Base-by-base conservation (phyloP, 2,888 invertebrate genomes). In the Thymelicus acteon region DNA sequence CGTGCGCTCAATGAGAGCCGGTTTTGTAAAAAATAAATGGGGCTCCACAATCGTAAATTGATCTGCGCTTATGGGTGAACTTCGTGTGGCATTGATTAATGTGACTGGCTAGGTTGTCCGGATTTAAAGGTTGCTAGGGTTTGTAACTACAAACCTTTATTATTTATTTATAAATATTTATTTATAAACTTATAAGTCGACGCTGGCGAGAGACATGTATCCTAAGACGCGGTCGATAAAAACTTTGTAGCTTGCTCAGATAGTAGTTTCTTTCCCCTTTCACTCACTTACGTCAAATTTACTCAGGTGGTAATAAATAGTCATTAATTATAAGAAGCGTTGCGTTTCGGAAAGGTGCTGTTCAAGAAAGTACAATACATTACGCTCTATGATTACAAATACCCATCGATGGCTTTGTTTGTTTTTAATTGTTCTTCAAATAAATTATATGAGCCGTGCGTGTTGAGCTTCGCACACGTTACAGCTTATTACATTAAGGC, bases 11-110 rank as follows among this genome's bases (percentile, higher is more conserved):
- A 68, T 57, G 54, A 48, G 37, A 15, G 58, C 58, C 10, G 15
- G 62, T 31, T 61, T 15, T 19, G 44, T 63, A 49, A 63, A 63
- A 63, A 63, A 63, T 63, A 63, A 63, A 63, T 63, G 62, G 49
- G 37, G n/a, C 24, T 15, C 49, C 31, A 5, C 31, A 37, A 63
- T 63, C n/a, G 49, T 49, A 37, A 37, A 63, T 63, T 63, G 49
- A 63, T 62, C 62, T 19, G 48, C 48, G 54, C 54, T 54, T 7
- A n/a, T 54, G 24, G 54, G 19, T 54, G 54, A 19, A 54, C 54
- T 12, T 12, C 54, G 19, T 12, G 5, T 24, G 19, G 31, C 54
- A 6, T 54, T 54, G 54, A 54, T 54, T 54, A 24, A 54, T 54
- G 54, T 54, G 10, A 24, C 54, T 10, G 10, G 54, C 19, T 19